Evolutionary conservation across 2,888 invertebrate species (phyloP), one percentile per base, ranked within the genome.

Genomic region (Augochlorella aurata): DNA sequence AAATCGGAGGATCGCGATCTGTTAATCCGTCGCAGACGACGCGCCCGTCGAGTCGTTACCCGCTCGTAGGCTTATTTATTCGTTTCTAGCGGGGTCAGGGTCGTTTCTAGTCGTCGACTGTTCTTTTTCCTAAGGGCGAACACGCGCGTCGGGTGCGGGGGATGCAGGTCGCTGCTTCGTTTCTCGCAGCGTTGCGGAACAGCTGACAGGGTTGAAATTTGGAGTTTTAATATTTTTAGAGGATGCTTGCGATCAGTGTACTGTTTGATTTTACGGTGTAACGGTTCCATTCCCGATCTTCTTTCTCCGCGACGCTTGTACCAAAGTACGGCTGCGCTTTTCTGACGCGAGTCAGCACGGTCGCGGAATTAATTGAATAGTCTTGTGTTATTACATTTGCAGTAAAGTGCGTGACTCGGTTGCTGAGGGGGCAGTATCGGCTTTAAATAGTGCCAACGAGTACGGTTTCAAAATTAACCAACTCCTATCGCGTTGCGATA

Each of bases 371-470:
- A 49, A 49, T 49, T 49, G 14, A 9, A 49, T 2, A 63, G 63
- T 63, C 18, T 38, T 4, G 7, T 2, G 61, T 2, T 49, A 49
- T 14, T 49, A 49, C 1, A 63, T 18, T 63, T 63, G 38, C 38
- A 63, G 38, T 63, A 63, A 38, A 9, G 63, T 10, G 29, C 63
- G 18, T 18, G 29, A 38, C 29, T 9, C 29, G 38, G 18, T 63
- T 38, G 63, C 63, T 63, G 63, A 63, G 63, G 10, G 38, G 0
- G 63, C 63, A 38, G 4, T 38, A 63, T 63, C 63, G 63, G 18
- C 18, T 63, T 63, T 63, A 63, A 63, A 38, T 63, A 63, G 63
- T 4, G 63, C 63, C 38, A 63, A 63, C 63, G 63, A 63, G 29
- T 29, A 63, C 63, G 18, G 38, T 63, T 38, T 18, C 18, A 63